phyloP scores from a whole-genome alignment of 2,888 invertebrate species.

The Drosophila basisetae region DNA sequence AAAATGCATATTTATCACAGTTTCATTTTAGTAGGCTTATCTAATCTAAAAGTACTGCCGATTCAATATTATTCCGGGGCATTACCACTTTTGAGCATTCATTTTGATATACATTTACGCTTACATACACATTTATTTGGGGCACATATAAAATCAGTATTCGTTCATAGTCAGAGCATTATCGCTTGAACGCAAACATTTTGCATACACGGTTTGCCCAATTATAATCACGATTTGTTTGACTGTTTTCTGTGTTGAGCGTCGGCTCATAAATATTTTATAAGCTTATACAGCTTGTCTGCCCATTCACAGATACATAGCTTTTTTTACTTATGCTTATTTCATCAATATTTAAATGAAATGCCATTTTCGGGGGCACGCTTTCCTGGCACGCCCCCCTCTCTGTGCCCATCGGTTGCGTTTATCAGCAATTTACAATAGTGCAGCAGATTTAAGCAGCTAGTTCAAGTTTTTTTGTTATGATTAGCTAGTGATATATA shows the following conservation, averaged over 20 bases:
- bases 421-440: neutral
- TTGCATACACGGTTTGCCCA: constrained; percentile 40
- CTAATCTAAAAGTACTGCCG: neutral
- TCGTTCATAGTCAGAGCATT: neutral
- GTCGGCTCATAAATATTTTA: constrained; percentile 60
- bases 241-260: constrained; percentile 15
- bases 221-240: constrained; percentile 57
- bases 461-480: neutral
- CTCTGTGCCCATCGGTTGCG: constrained; percentile 2
- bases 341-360: constrained; percentile 28
- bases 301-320: neutral
- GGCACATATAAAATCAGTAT: neutral
- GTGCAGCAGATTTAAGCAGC: neutral
- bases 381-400: neutral
- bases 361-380: constrained; percentile 8
- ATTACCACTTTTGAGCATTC: neutral
- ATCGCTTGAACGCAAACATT: neutral
- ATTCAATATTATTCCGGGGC: neutral
- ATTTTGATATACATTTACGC: neutral
- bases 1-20: neutral
- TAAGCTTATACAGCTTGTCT: constrained; percentile 28
- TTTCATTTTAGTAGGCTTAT: neutral
- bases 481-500: neutral
- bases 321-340: neutral
- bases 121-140: no score